Evolutionary conservation across 2,113 vertebrate genomes (phyloP).

Genomic region (Neomonachus schauinslandi): DNA sequence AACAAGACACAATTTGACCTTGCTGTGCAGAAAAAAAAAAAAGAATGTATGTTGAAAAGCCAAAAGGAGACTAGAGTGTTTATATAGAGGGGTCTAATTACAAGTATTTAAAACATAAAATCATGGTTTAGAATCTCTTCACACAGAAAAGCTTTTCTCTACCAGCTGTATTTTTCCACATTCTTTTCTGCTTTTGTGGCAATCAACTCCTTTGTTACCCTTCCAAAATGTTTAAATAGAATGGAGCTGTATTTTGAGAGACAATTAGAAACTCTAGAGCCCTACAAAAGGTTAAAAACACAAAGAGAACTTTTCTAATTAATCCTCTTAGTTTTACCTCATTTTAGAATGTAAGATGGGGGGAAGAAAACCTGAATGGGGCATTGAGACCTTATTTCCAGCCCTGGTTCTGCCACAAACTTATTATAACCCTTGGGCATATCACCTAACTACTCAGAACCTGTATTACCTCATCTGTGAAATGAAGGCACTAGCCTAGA

Average conservation of each 20-base stretch:
- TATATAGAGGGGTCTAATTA: constrained; percentile 44
- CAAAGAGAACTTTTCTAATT: constrained; percentile 2
- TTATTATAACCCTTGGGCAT: not conserved
- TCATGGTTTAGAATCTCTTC: constrained; percentile 52
- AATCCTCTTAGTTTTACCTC: constrained; percentile 37
- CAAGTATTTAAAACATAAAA: constrained; percentile 61
- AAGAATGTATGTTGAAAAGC: not conserved
- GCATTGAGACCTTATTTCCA: constrained; percentile 9
- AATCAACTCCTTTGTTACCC: constrained; percentile 37
- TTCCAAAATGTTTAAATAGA: constrained; percentile 59
- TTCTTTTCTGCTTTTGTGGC: constrained; percentile 47
- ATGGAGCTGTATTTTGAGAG: constrained; percentile 36
- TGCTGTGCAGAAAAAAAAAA: not conserved
- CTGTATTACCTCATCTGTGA: not conserved
- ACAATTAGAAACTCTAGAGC: constrained; percentile 46
- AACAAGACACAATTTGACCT: not conserved
- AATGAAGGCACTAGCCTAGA: constrained; percentile 7
- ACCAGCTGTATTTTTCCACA: constrained; percentile 27
- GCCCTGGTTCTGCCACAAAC: not conserved
- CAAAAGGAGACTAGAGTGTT: constrained; percentile 7
- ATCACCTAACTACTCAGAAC: not conserved
- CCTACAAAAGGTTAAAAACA: not conserved
- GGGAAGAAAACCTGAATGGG: not conserved
- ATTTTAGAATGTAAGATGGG: constrained; percentile 10
- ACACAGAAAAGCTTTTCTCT: constrained; percentile 1